Conservation (phyloP, 2,113 vertebrate genomes). For the Actinemys pallida region DNA sequence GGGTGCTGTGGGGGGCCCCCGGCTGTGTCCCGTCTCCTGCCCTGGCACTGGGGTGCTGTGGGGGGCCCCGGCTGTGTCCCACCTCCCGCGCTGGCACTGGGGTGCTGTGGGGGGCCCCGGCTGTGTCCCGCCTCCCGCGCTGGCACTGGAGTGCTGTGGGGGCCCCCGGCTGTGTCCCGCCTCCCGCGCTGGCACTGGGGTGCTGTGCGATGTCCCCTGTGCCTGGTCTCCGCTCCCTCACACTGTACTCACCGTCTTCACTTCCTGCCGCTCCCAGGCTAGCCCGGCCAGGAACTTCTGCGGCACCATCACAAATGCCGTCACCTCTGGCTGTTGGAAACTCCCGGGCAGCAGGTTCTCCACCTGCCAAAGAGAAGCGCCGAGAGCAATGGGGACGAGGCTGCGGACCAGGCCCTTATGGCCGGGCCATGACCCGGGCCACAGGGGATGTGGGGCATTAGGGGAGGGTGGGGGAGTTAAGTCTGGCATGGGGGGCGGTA, state of each 20-base stretch:
- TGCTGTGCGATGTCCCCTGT: neutral
- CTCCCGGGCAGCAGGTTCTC: neutral
- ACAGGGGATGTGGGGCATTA: neutral
- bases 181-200: neutral
- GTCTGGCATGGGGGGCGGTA: neutral
- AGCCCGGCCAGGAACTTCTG: neutral
- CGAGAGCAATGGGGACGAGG: neutral
- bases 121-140: too few species aligned
- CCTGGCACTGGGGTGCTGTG: too few species aligned
- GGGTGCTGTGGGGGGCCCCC: too few species aligned
- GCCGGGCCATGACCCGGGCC: too few species aligned
- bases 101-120: too few species aligned
- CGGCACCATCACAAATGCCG: neutral
- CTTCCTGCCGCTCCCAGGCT: neutral
- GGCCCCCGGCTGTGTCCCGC: too few species aligned
- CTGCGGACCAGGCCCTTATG: neutral
- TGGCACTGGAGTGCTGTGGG: neutral
- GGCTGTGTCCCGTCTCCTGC: too few species aligned
- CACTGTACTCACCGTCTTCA: neutral
- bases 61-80: too few species aligned
- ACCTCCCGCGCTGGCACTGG: too few species aligned
- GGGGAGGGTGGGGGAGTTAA: neutral
- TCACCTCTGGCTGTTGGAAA: neutral
- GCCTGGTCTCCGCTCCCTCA: neutral
- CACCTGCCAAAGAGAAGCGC: neutral